These are phyloP conservation scores for Oikopleura dioica DNA, from an alignment of 23 tunicate species.

Conservation along the genomic window DNA sequence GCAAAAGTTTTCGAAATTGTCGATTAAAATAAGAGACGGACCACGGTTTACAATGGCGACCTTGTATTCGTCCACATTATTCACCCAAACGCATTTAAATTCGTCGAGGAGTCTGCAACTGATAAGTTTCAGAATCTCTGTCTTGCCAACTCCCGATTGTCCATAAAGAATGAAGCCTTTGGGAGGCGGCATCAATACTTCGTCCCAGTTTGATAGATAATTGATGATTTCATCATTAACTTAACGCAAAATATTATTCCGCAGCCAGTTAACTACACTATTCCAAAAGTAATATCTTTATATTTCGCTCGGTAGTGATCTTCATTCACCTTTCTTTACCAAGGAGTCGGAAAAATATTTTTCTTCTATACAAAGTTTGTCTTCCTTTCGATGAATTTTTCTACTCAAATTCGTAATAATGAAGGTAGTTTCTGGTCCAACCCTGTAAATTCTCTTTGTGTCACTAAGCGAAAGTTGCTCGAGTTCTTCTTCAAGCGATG, in stretches of 20 bases:
- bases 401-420: no score
- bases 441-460: neutral
- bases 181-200: no score
- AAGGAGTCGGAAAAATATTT: no score
- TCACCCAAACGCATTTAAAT: neutral
- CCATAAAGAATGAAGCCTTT: slow-evolving; percentile 3
- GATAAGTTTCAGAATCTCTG: neutral
- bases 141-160: slow-evolving; percentile 8
- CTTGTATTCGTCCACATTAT: neutral
- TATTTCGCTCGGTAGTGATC: neutral
- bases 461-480: neutral
- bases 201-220: no score
- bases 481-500: neutral
- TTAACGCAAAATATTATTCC: no score
- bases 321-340: no score
- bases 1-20: slow-evolving; percentile 2
- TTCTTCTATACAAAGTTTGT: no score
- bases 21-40: no score
- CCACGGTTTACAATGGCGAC: neutral
- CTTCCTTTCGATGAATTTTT: no score
- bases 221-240: no score
- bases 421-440: neutral
- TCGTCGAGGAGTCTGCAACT: no score
- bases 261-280: neutral
- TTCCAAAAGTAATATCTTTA: neutral